Conservation (phyloP, 2,888 invertebrate genomes). For the Aphodius sticticus region DNA sequence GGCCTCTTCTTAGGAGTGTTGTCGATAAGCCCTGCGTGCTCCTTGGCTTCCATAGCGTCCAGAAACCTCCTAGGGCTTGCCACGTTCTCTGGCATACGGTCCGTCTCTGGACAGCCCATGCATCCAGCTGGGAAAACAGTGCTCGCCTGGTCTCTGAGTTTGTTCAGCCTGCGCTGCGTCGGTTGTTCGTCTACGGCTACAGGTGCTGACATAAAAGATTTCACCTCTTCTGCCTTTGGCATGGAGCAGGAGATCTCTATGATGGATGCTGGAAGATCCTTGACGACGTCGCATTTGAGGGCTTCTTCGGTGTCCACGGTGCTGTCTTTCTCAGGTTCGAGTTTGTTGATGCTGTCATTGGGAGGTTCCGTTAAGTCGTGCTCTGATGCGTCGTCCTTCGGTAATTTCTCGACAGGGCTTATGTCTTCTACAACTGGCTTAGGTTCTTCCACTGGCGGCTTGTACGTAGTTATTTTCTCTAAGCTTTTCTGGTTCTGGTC, state of each 20-base stretch:
- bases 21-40: slow-evolving; percentile 43
- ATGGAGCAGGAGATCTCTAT: background rate
- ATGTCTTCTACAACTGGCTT: background rate
- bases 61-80: slow-evolving; percentile 43
- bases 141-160: slow-evolving; percentile 44
- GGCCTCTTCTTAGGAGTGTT: slow-evolving; percentile 43
- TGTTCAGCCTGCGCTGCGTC: slow-evolving; percentile 40
- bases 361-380: background rate
- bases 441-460: background rate
- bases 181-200: background rate
- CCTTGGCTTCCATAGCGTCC: slow-evolving; percentile 42
- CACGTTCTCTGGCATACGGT: slow-evolving; percentile 23
- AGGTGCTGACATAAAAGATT: background rate
- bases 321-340: background rate
- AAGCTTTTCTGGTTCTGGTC: background rate
- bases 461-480: background rate
- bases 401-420: background rate
- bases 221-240: background rate
- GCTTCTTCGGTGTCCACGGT: background rate
- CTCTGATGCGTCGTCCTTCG: background rate
- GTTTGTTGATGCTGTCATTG: background rate
- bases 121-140: slow-evolving; percentile 49
- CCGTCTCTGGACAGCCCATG: slow-evolving; percentile 46
- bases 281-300: background rate
- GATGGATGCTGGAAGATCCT: background rate